These are phyloP conservation scores for Lemur catta DNA, from an alignment of 2,797 vertebrate species.

Conservation along the genomic window DNA sequence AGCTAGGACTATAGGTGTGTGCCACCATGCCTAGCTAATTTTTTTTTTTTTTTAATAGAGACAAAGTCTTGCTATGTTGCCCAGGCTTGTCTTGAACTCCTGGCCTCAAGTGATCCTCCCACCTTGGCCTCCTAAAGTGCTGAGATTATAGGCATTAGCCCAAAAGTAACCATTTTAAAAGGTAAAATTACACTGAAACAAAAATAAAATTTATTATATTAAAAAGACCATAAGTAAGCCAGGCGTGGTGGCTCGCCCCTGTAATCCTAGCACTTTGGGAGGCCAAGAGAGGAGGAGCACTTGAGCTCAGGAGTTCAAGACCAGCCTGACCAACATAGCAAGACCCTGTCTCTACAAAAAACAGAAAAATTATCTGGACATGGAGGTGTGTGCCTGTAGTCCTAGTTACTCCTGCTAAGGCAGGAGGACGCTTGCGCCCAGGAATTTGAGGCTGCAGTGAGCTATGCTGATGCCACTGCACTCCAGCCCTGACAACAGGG, in stretches of 20 bases:
- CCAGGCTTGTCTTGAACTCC: no score
- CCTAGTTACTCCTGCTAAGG: neutral
- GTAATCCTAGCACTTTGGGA: neutral
- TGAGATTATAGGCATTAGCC: no score
- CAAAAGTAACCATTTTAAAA: neutral
- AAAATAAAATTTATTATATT: slow-evolving; percentile 45
- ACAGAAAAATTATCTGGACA: neutral
- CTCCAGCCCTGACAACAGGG: neutral
- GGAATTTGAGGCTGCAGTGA: no score
- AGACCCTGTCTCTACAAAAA: neutral
- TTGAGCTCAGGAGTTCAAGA: neutral
- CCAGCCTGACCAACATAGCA: neutral
- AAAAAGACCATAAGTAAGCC: neutral
- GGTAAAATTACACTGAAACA: slow-evolving; percentile 48
- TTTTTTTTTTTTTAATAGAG: no score
- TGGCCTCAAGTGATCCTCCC: no score
- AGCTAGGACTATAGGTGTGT: no score
- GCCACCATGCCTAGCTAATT: no score
- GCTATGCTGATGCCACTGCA: no score
- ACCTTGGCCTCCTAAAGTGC: no score
- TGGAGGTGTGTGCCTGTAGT: neutral
- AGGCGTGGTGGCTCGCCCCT: neutral
- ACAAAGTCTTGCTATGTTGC: no score
- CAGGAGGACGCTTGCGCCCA: neutral
- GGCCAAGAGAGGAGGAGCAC: neutral